A percentile compares a stretch with the other conserved stretches of the same genome.
phyloP scores from a whole-genome alignment of 2,797 vertebrate genomes.

The Poeciliopsis turneri region DNA sequence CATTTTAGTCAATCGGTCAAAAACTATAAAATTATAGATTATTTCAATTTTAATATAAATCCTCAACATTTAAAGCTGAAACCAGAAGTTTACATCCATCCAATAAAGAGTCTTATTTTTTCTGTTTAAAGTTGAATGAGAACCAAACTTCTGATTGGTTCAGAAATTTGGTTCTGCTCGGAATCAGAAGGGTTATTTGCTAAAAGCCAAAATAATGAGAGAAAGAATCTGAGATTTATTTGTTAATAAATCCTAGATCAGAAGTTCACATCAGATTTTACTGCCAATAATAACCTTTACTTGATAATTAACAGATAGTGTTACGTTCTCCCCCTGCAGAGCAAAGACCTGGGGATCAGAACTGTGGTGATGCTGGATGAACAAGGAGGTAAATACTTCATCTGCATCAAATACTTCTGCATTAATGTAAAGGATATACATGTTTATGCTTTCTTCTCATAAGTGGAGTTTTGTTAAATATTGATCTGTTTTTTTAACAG shows the following conservation, averaged over 20 bases:
- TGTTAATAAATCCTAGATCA: background rate
- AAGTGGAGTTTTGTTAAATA: background rate
- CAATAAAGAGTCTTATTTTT: background rate
- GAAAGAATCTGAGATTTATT: background rate
- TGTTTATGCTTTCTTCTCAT: background rate
- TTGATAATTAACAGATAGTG: background rate
- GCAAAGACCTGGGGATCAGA: conserved; percentile 85
- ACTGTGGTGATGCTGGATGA: conserved; percentile 88
- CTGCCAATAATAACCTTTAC: background rate
- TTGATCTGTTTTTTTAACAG: background rate
- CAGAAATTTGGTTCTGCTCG: background rate
- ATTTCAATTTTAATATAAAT: background rate
- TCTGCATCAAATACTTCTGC: background rate
- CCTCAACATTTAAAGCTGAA: background rate
- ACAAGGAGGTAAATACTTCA: conserved; percentile 82
- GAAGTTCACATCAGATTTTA: background rate
- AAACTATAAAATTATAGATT: no score
- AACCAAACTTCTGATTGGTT: background rate
- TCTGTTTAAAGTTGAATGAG: background rate
- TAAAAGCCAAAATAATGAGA: background rate
- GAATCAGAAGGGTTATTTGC: background rate
- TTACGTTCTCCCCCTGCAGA: conserved; percentile 66
- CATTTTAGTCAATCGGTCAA: background rate
- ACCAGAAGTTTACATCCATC: background rate
- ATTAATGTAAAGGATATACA: background rate